A percentile compares a stretch with the other conserved stretches of the same genome.
Evolutionary conservation across 2,888 invertebrate species (phyloP).

Genomic region (Rhagonycha fulva): DNA sequence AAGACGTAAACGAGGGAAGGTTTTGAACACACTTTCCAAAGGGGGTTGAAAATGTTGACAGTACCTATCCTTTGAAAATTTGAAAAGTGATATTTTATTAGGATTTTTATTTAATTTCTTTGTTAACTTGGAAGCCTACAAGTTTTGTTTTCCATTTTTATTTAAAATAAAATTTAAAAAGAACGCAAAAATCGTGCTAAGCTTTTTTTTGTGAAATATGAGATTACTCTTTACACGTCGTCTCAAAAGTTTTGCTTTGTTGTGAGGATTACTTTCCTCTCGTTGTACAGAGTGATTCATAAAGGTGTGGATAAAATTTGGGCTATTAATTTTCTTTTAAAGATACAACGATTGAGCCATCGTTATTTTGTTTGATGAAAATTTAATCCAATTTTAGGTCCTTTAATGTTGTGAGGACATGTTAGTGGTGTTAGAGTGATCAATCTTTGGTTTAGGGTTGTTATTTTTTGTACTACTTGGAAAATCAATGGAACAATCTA

Average conservation of each 20-base stretch:
- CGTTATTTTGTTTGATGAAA: neutral
- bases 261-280: neutral
- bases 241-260: neutral
- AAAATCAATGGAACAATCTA: neutral
- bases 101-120: too few relatives aligned
- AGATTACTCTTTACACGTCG: neutral
- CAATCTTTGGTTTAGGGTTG: neutral
- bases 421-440: neutral
- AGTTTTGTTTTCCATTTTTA: too few relatives aligned
- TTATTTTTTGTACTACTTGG: neutral
- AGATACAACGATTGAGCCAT: neutral
- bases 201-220: neutral
- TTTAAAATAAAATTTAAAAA: neutral
- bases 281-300: neutral
- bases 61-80: neutral
- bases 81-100: neutral
- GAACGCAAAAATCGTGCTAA: neutral
- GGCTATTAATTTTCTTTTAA: neutral
- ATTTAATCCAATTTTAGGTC: neutral
- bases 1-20: slow-evolving; percentile 1
- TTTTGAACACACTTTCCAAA: neutral
- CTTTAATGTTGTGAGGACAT: neutral
- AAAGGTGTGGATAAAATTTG: neutral
- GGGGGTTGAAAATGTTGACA: neutral
- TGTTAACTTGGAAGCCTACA: too few relatives aligned